Base-by-base conservation (phyloP, 2,797 vertebrate genomes). In the Steatocranus sp. region DNA sequence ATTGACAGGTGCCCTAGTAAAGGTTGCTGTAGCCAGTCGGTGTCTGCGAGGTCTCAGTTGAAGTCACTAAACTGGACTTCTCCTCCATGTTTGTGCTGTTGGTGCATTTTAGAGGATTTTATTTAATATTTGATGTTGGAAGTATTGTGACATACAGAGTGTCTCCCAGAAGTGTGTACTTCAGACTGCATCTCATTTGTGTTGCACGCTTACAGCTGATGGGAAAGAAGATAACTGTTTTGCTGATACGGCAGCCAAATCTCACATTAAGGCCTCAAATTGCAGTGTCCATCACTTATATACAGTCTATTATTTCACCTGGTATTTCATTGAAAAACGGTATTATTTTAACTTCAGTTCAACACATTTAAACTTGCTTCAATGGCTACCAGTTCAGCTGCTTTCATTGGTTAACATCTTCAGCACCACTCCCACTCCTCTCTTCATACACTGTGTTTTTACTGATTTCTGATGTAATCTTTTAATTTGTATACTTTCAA, bases 301-400 rank as follows among this genome's bases (percentile, higher is more conserved):
- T 70, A 46, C 66, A 70, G 66, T 46, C 38, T 25, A 43, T 68
- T 43, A 68, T 68, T 43, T 43, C 63, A 43, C 3, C 63, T 41
- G 61, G 2, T 20, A 43, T 70, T 70, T 70, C 12, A 27, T 70
- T 46, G 5, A 46, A 18, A 68, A 43, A 43, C 63, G 17, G 1
- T 25, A 0, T 23, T 41, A 41, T 1, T 68, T 43, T 27, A 11
- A 27, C 23, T 0, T 27, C 8, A 73, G 10, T 18, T 70, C 0
- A 43, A 70, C 66, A 27, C 23, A 8, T 70, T 27, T 70, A 25
- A 70, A 46, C 38, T 25, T 15, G 14, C 14, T 46, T 46, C 23
- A 70, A 3, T 11, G 9, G 23, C 15, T 70, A 27, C 25, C 66
- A 70, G 23, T 27, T 46, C 41, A 30, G 23, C 41, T 30, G 41